Percentiles rank a stretch among this genome's conserved stretches.
phyloP scores from a whole-genome alignment of 2,888 invertebrate species.

The Tortrix viridana region DNA sequence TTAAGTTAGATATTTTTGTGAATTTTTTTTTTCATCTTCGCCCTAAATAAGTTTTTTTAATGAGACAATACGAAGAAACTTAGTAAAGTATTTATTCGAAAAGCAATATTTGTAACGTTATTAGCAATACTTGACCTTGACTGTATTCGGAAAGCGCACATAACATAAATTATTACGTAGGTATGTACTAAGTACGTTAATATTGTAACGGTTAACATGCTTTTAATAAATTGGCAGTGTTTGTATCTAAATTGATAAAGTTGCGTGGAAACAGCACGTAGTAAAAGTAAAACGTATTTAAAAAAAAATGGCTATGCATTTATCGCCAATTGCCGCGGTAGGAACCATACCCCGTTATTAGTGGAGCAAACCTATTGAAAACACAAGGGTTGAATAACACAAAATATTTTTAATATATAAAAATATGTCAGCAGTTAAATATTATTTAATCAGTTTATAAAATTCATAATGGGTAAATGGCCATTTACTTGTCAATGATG shows the following conservation, averaged over 20 bases:
- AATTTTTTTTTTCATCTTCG: too few species aligned
- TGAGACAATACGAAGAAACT: conserved; percentile 3
- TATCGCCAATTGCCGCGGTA: too few species aligned
- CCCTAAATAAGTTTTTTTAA: not conserved
- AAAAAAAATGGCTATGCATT: too few species aligned
- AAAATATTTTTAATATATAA: too few species aligned
- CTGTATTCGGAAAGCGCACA: conserved; percentile 27
- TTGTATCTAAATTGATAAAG: conserved; percentile 21
- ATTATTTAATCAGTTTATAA: too few species aligned
- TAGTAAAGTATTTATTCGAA: conserved; percentile 3
- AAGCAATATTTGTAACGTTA: conserved; percentile 13
- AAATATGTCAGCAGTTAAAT: too few species aligned
- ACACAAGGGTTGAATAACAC: too few species aligned
- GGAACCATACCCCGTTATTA: too few species aligned
- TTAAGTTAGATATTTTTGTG: too few species aligned
- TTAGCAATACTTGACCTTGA: conserved; percentile 22
- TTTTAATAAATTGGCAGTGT: conserved; percentile 37
- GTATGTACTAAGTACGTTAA: conserved; percentile 31
- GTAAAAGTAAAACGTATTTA: not conserved
- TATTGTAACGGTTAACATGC: conserved; percentile 31
- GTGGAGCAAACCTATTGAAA: too few species aligned
- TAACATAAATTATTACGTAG: conserved; percentile 31
- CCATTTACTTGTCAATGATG: too few species aligned
- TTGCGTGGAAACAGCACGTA: conserved; percentile 28
- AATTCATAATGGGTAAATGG: too few species aligned